Percentiles rank a stretch among this genome's conserved stretches.
Evolutionary conservation across 2,888 invertebrate genomes (phyloP).

Genomic region (Stenotaenia linearis): DNA sequence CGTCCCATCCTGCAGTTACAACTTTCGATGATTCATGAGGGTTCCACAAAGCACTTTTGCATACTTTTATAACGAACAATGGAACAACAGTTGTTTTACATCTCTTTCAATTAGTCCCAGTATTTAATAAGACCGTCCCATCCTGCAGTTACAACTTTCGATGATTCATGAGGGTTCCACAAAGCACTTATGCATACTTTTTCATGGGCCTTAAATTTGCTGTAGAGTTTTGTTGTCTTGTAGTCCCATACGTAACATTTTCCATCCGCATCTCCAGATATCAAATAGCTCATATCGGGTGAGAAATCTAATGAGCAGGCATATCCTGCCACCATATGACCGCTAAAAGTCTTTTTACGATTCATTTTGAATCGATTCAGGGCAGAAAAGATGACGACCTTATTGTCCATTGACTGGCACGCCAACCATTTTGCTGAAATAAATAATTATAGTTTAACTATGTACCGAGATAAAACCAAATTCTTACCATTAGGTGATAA

Average conservation of each 20-base stretch:
- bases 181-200: conserved; percentile 88
- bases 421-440: conserved; percentile 85
- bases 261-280: conserved; percentile 98
- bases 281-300: conserved; percentile 96
- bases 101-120: no score
- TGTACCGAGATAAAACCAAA: neutral
- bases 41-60: conserved; percentile 92
- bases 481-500: conserved; percentile 79
- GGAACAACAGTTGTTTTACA: no score
- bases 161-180: conserved; percentile 99
- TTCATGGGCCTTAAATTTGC: conserved; percentile 99
- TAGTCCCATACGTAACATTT: conserved; percentile 99
- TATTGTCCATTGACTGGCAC: conserved; percentile 99
- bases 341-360: conserved; percentile 93
- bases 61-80: no score
- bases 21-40: conserved; percentile 97
- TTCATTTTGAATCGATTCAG: conserved; percentile 96
- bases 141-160: conserved; percentile 93
- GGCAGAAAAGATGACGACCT: conserved; percentile 95
- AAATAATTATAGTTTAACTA: neutral
- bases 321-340: conserved; percentile 99
- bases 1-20: conserved; percentile 99
- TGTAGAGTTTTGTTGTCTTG: conserved; percentile 97
- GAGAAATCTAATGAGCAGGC: conserved; percentile 96
- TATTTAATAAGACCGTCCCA: conserved; percentile 99